These are phyloP conservation scores for Chironomus tentans DNA, from an alignment of 2,888 invertebrate genomes.

Conservation along the genomic window DNA sequence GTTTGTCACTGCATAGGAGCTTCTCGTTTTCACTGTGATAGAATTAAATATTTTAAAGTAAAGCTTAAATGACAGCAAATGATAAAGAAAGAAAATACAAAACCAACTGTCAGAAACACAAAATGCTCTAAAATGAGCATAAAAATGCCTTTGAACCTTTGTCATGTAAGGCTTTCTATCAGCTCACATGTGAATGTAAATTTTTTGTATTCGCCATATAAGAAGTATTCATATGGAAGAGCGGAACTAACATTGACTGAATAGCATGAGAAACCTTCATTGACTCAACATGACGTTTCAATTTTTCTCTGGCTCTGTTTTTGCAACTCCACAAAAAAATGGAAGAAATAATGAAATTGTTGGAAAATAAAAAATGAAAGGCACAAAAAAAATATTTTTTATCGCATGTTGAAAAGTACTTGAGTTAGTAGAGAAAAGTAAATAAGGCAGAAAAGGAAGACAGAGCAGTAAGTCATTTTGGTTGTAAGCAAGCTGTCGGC, in stretches of 20 bases:
- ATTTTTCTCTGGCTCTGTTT: not conserved
- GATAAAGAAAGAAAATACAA: not conserved
- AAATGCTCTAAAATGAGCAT: not conserved
- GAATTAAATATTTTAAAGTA: too few relatives aligned
- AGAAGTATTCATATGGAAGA: not conserved
- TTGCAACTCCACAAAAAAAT: not conserved
- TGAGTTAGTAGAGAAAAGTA: not conserved
- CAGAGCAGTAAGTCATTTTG: too few relatives aligned
- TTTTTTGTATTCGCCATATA: not conserved
- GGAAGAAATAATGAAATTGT: not conserved
- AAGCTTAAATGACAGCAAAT: too few relatives aligned
- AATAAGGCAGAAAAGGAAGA: too few relatives aligned
- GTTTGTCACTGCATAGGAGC: too few relatives aligned
- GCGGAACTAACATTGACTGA: not conserved
- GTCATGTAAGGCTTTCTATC: not conserved
- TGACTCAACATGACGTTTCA: not conserved
- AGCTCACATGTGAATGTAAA: not conserved
- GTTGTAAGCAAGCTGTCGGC: too few relatives aligned
- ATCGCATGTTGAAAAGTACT: not conserved
- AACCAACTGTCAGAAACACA: slow-evolving; percentile 11
- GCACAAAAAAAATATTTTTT: not conserved
- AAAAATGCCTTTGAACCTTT: not conserved
- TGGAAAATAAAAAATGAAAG: too few relatives aligned
- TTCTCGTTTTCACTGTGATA: too few relatives aligned
- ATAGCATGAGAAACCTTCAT: not conserved